Conservation (phyloP, 2,113 vertebrate species). For the Serilophus lunatus region DNA sequence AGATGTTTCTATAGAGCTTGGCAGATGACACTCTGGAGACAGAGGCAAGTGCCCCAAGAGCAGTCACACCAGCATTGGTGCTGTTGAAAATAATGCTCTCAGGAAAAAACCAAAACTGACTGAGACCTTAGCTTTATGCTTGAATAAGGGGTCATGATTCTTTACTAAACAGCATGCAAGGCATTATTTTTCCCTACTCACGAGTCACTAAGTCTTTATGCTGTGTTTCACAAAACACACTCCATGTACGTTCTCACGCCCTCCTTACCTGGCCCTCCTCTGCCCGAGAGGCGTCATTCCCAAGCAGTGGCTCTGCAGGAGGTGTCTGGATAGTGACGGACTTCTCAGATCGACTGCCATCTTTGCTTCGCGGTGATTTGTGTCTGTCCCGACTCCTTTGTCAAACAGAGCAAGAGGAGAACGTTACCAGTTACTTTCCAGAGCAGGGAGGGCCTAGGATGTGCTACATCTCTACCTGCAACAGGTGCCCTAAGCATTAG, state of each 20-base stretch:
- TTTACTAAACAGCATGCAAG: background rate
- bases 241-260: rapidly evolving
- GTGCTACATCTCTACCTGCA: background rate
- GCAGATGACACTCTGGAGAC: background rate
- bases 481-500: background rate
- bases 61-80: background rate
- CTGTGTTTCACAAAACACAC: background rate
- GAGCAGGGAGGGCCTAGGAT: background rate
- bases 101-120: background rate
- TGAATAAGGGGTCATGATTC: background rate
- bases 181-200: background rate
- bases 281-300: slow-evolving; percentile 76
- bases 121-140: background rate
- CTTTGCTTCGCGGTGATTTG: slow-evolving; percentile 87
- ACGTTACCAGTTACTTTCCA: background rate
- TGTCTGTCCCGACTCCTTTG: slow-evolving; percentile 90
- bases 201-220: rapidly evolving
- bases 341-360: slow-evolving; percentile 90
- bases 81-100: background rate
- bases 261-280: slow-evolving; percentile 86
- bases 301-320: slow-evolving; percentile 83
- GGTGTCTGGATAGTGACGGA: slow-evolving; percentile 91
- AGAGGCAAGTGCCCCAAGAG: background rate
- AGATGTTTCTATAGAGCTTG: background rate
- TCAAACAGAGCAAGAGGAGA: slow-evolving; percentile 47